phyloP scores from a whole-genome alignment of 2,797 vertebrate genomes.

The Lutjanus campechanus region DNA sequence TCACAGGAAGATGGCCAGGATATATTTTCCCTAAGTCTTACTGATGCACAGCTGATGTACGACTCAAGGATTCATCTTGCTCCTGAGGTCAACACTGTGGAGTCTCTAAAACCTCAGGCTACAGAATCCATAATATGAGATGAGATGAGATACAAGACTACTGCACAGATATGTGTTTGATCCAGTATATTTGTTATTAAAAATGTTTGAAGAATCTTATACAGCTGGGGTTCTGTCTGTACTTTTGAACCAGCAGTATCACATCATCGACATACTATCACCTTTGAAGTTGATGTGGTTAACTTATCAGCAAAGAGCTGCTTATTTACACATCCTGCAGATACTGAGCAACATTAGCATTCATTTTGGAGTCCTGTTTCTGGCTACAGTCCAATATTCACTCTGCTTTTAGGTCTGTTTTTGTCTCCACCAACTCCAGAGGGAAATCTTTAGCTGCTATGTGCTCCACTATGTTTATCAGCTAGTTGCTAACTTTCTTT shows the following conservation, averaged over 20 bases:
- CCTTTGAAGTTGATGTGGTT: not conserved
- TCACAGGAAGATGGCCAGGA: not conserved
- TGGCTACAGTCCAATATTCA: not conserved
- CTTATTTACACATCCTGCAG: not conserved
- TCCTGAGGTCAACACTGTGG: slow-evolving; percentile 2
- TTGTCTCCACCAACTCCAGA: not conserved
- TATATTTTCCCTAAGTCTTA: not conserved
- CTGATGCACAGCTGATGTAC: slow-evolving; percentile 10
- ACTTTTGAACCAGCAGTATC: not conserved
- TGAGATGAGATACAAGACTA: not conserved
- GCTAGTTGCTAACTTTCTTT: not conserved
- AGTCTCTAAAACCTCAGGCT: not conserved
- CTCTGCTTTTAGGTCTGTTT: slow-evolving; percentile 7
- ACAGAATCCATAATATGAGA: not conserved
- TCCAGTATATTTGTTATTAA: not conserved
- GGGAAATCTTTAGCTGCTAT: not conserved
- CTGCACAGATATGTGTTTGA: not conserved
- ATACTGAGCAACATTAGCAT: slow-evolving; percentile 1
- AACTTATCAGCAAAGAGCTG: not conserved
- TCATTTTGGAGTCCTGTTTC: not conserved
- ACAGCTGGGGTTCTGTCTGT: not conserved
- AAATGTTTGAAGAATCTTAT: not conserved
- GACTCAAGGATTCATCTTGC: not conserved
- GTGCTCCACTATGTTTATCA: not conserved
- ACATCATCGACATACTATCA: not conserved